Base-by-base conservation (phyloP, 2,797 vertebrate species). In the Columba guinea region DNA sequence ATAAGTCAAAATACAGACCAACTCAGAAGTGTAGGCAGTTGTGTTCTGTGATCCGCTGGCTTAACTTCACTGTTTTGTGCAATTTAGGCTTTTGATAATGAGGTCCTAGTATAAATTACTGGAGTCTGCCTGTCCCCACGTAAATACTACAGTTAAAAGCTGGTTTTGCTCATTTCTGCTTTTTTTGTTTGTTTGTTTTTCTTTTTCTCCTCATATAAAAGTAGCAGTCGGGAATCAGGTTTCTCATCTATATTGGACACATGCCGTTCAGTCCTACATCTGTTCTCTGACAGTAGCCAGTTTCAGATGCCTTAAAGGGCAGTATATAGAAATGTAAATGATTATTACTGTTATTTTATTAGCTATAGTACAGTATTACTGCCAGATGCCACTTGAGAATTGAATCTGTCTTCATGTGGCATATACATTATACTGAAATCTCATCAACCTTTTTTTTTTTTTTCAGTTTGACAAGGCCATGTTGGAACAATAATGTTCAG, bases 321-420 rank as follows among this genome's bases (percentile, higher is more conserved):
- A 93, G 63, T 70, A 79, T 84, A 82, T 73, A 89, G 67, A 82
- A 90, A 92, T 79, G 55, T 89, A 93, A 92, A 94, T 95, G 89
- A 89, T 91, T 95, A 79, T 93, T 95, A 35, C 48, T 87, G 51
- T 88, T 94, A 91, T 51, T 95, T 70, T 86, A 88, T 95, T 96
- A 95, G 55, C 80, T 90, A 39, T 49, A 78, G 73, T 62, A 69
- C 27, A 34, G 16, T 90, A 95, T 94, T 94, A 23, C 48, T 95
- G 65, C 77, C 88, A 96, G 70, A 90, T 92, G 90, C 44, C 56
- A 7, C 74, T 37, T 79, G 35, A 34, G 59, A 20, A 5, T 68
- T 89, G 49, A 87, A 81, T 86, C 76, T 55, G 0, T 74, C 58
- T 53, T 88, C 41, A 17, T 62, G 74, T 90, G 62, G 55, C 30